Evolutionary conservation across 2,888 invertebrate genomes (phyloP).

Genomic region (Blera fallax): DNA sequence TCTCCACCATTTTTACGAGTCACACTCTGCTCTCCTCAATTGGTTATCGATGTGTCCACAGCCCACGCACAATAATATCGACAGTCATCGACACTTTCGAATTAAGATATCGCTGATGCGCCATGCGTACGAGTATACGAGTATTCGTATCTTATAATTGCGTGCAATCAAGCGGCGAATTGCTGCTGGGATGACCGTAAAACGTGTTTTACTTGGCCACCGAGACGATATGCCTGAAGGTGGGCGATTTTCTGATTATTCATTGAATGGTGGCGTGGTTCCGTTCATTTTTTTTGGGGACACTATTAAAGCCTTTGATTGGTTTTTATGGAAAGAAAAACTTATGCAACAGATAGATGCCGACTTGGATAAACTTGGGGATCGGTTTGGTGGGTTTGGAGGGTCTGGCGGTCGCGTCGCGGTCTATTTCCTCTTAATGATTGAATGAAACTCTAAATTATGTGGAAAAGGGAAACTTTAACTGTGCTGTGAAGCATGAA

Average conservation of each 20-base stretch:
- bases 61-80: slow-evolving; percentile 44
- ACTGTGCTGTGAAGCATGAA: slow-evolving; percentile 24
- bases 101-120: slow-evolving; percentile 30
- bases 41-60: too few species aligned
- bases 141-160: slow-evolving; percentile 45
- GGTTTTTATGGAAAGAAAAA: not conserved
- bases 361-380: not conserved
- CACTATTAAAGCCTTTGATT: slow-evolving; percentile 34
- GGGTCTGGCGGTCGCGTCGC: slow-evolving; percentile 1
- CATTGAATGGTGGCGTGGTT: not conserved
- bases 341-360: not conserved
- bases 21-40: not conserved
- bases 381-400: slow-evolving; percentile 6
- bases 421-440: slow-evolving; percentile 42
- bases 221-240: slow-evolving; percentile 1
- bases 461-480: slow-evolving; percentile 13
- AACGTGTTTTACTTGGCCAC: slow-evolving; percentile 15
- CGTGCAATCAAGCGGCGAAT: slow-evolving; percentile 35
- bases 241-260: slow-evolving; percentile 19
- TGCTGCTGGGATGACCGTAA: not conserved
- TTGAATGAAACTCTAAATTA: slow-evolving; percentile 19
- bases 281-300: not conserved
- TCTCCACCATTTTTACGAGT: slow-evolving; percentile 1
- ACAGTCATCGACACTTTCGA: slow-evolving; percentile 13
- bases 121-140: too few species aligned